Evolutionary conservation across 1,140 invertebrate genomes (phyloP), one percentile per base, ranked within the genome.

Genomic region (fruit fly (Drosophila melanogaster)): DNA sequence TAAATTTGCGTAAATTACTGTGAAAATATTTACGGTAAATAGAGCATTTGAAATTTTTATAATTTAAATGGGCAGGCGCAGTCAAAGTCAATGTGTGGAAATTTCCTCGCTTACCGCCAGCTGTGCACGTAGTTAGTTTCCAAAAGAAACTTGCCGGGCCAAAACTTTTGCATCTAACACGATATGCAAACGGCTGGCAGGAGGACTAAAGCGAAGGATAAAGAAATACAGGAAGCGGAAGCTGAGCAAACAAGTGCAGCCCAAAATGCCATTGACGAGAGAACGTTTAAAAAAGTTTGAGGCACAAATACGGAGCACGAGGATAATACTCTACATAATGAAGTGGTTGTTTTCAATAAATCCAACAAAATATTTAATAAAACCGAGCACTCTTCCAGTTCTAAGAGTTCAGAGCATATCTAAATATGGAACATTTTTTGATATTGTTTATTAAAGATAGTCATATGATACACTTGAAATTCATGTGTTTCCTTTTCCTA

Each of bases 11-110:
- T 81, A 77, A 87, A 87, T 89, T 87, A 87, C 83, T 71, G 79
- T 83, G 76, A 83, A 87, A 87, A 87, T 89, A 87, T 87, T 87
- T 87, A 87, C 79, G 60, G 75, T 83, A 87, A 87, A 87, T 87
- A 87, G 83, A 83, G 75, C 79, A 70, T 79, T 87, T 86, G 73
- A 86, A 89, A 87, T 77, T 79, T 87, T 83, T 75, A 75, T 77
- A 87, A 79, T 51, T 66, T 66, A 81, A 87, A 79, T 81, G 58
- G 83, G 37, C 74, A 46, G 46, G 41, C 41, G 43, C 69, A 58
- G 54, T 71, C 61, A 55, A 66, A 58, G 44, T 64, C 54, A 75
- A 46, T 75, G 72, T 59, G 54, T 67, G 67, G 60, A 70, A 70
- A 38, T 70, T 40, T 47, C 1, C 49, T 30, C 50, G 19, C 6